Base-by-base conservation (phyloP, 1,140 invertebrate genomes). In the Melitaea cinxia region DNA sequence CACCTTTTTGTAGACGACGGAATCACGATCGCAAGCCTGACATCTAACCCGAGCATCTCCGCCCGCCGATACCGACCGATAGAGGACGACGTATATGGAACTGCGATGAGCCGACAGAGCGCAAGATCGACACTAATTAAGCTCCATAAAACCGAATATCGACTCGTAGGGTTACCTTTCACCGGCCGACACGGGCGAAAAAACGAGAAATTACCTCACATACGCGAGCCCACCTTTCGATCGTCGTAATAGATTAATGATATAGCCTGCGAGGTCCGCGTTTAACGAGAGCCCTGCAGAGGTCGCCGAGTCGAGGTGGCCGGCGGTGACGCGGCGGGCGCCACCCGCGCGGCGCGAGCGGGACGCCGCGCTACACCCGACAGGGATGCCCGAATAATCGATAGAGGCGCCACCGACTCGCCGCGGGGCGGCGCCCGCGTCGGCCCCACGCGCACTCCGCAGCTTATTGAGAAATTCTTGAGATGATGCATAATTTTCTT, bases 401-500 rank as follows among this genome's bases (percentile, higher is more conserved):
- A 79, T 80, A 71, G 75, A 84, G 85, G 85, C 85, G 87, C 83
- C 87, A 84, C 81, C 70, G 76, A 71, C 64, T 70, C 79, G 78
- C 87, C 78, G 77, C 80, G 77, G 85, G 83, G 85, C 87, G 85
- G 83, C 83, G 83, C 83, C 81, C 74, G 80, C 78, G 81, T 68
- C 77, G 85, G 81, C 85, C 85, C 83, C 85, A 86, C 85, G 78
- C 78, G 78, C 81, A 70, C 74, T 45, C 64, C 79, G 78, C 79
- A 67, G 75, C 82, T 89, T 89, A 89, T 89, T 89, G 87, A 89
- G 87, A 89, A 89, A 89, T 89, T 89, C 87, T 73, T 85, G 71
- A 88, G 79, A 85, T 85, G 83, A 83, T 80, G 83, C 78, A 87
- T 85, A 85, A 85, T 87, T 82, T 80, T 88, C 78, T 68, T 90